phyloP scores from a whole-genome alignment of 2,888 invertebrate species.

The Ophonus ardosiacus region DNA sequence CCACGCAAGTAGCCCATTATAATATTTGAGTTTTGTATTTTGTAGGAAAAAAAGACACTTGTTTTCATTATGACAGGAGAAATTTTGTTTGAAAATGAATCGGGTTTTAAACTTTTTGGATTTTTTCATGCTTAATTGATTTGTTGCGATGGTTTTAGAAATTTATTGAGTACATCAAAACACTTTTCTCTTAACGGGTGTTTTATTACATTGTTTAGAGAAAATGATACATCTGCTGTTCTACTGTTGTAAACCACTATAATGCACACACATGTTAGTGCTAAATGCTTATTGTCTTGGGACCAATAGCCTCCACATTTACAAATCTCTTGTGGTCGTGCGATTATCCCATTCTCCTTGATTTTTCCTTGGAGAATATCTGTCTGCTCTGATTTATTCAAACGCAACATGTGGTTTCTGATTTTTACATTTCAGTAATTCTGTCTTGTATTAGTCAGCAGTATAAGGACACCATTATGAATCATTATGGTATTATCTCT shows the following conservation, averaged over 20 bases:
- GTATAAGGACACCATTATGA: conserved; percentile 31
- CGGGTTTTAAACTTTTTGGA: neutral
- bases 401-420: conserved; percentile 7
- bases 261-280: neutral
- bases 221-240: neutral
- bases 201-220: neutral
- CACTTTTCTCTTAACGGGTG: neutral
- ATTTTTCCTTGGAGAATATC: conserved; percentile 13
- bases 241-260: neutral
- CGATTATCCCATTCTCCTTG: neutral
- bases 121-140: neutral
- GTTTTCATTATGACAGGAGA: neutral
- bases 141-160: neutral
- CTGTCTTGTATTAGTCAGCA: conserved; percentile 7
- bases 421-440: conserved; percentile 5
- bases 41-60: too few species aligned
- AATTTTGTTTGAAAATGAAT: neutral
- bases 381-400: conserved; percentile 1
- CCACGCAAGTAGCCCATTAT: too few species aligned
- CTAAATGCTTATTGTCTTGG: conserved; percentile 8
- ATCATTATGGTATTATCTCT: conserved; percentile 35
- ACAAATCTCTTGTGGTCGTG: conserved; percentile 20
- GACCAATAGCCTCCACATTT: conserved; percentile 7
- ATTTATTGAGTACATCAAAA: neutral
- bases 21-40: too few species aligned